phyloP scores from a whole-genome alignment of 2,888 invertebrate genomes.

The Cheilosia urbana region DNA sequence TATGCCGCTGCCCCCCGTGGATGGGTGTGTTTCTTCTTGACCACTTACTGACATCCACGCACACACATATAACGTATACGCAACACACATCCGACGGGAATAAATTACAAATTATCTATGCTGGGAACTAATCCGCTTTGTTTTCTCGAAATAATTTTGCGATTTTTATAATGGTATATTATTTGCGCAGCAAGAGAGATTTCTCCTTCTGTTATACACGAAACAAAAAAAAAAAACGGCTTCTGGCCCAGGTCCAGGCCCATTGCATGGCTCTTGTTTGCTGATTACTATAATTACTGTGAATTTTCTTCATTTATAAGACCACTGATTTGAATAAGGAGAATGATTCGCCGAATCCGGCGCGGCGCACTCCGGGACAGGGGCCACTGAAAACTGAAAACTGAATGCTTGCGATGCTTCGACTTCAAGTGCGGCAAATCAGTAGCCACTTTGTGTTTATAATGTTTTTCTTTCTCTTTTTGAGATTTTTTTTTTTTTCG shows the following conservation, averaged over 20 bases:
- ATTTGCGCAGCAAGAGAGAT: conserved; percentile 57
- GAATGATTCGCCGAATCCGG: conserved; percentile 68
- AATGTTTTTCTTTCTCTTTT: conserved; percentile 45
- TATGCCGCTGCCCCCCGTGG: background rate
- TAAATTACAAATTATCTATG: conserved; percentile 73
- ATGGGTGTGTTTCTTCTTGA: conserved; percentile 51
- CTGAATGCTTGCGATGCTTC: conserved; percentile 8
- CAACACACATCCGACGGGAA: conserved; percentile 45
- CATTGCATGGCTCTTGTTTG: conserved; percentile 71
- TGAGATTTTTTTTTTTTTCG: conserved; percentile 1
- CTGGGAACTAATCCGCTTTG: conserved; percentile 75
- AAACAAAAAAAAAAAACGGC: conserved; percentile 27
- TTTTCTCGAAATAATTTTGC: conserved; percentile 74
- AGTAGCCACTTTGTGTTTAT: conserved; percentile 64
- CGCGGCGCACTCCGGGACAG: conserved; percentile 11
- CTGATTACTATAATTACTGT: conserved; percentile 81
- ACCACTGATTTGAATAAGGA: conserved; percentile 74
- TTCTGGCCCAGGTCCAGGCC: conserved; percentile 32
- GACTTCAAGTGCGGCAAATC: conserved; percentile 63
- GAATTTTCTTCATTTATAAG: conserved; percentile 78
- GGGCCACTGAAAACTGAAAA: conserved; percentile 9
- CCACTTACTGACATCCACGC: conserved; percentile 50
- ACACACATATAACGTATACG: conserved; percentile 6
- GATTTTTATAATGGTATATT: conserved; percentile 73
- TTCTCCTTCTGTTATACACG: conserved; percentile 60